Evolutionary conservation across 2,888 invertebrate species (phyloP).

Genomic region (Acronicta aceris): DNA sequence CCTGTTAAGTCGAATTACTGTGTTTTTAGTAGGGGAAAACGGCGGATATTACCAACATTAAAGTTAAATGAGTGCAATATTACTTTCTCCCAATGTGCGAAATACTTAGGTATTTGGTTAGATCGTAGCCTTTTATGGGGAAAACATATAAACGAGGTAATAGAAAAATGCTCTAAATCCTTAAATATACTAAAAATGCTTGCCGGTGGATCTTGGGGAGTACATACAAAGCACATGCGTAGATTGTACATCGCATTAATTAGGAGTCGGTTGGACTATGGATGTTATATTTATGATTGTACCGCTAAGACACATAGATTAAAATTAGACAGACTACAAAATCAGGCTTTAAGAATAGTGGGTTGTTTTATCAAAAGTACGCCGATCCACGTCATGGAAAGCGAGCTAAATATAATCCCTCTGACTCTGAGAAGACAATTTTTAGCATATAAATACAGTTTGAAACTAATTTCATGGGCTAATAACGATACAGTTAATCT

Average conservation of each 20-base stretch:
- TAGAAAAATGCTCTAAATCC: constrained; percentile 3
- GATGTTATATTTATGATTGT: constrained; percentile 3
- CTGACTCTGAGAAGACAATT: not conserved
- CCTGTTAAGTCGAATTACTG: constrained; percentile 8
- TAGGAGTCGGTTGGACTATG: constrained; percentile 11
- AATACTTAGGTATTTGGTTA: constrained; percentile 18
- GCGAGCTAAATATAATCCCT: constrained; percentile 2
- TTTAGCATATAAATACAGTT: constrained; percentile 8
- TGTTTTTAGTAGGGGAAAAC: constrained; percentile 13
- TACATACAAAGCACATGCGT: constrained; percentile 1
- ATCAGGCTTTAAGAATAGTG: constrained; percentile 6
- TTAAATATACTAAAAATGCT: constrained; percentile 5
- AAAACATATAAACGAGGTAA: constrained; percentile 12
- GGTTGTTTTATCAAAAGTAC: constrained; percentile 11
- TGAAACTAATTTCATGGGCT: constrained; percentile 2
- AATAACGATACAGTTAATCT: not conserved
- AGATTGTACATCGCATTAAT: constrained; percentile 7
- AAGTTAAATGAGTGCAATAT: not conserved
- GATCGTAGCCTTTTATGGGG: constrained; percentile 1
- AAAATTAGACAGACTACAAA: constrained; percentile 9
- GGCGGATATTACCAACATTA: constrained; percentile 1
- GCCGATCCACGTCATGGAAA: constrained; percentile 9
- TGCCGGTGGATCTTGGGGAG: not conserved
- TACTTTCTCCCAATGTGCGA: not conserved
- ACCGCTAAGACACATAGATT: constrained; percentile 2